Conservation (phyloP, 2,888 invertebrate genomes). For the Tolmerus cingulatus region DNA sequence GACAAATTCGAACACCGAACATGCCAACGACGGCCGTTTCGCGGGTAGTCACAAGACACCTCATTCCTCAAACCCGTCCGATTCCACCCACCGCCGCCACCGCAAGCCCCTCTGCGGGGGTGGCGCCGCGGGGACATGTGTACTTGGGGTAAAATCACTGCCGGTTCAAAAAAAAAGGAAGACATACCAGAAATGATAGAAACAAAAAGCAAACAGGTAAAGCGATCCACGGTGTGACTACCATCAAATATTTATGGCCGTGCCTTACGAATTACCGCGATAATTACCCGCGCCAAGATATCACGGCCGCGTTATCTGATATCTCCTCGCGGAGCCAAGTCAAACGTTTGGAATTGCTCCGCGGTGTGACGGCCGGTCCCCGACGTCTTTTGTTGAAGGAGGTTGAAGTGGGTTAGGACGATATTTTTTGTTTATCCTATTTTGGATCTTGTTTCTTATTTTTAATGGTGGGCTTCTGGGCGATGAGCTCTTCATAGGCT, state of each 20-base stretch:
- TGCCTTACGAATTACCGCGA: slow-evolving; percentile 21
- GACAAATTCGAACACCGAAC: slow-evolving; percentile 23
- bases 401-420: slow-evolving; percentile 7
- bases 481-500: neutral
- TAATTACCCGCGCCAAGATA: slow-evolving; percentile 2
- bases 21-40: neutral
- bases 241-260: slow-evolving; percentile 33
- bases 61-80: neutral
- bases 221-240: slow-evolving; percentile 29
- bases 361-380: slow-evolving; percentile 15
- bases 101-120: neutral
- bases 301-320: slow-evolving; percentile 11
- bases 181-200: neutral
- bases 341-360: slow-evolving; percentile 28
- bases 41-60: slow-evolving; percentile 22
- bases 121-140: neutral
- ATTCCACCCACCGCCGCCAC: neutral
- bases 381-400: neutral
- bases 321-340: neutral
- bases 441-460: neutral
- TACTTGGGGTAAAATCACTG: slow-evolving; percentile 13
- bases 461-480: neutral
- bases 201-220: neutral
- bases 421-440: neutral
- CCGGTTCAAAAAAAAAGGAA: neutral